Evolutionary conservation across 2,888 invertebrate genomes (phyloP), one percentile per base, ranked within the genome.

Genomic region (Chalcis sispes): DNA sequence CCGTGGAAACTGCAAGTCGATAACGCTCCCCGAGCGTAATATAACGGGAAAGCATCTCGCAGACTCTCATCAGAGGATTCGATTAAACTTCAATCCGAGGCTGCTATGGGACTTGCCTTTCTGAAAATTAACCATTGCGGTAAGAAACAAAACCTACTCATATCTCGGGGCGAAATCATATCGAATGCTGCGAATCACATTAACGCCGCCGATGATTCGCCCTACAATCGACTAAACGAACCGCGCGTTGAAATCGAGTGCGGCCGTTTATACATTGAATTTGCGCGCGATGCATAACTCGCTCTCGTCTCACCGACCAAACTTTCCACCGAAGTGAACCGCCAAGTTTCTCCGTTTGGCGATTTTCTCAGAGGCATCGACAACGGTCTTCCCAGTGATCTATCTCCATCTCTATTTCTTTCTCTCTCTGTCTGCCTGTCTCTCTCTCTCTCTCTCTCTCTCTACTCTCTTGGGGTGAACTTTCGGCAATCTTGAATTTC

Each of bases 151-250:
- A 62, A 61, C 25, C 42, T 32, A 42, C 42, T 62, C 52, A 27
- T 40, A 62, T 52, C 61, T 25, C 8, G 29, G 36, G 32, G 7
- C 8, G 25, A 62, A 71, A 62, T 61, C 61, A 54, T 61, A 71
- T 71, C 61, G 42, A 27, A n/a, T 13, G 52, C n/a, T n/a, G 54
- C 61, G 75, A 65, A 70, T 75, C 75, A 29, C 65, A 65, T 75
- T 75, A 70, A 70, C 58, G 58, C 42, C 70, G 32, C 23, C 64
- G 74, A n/a, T 50, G 56, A 72, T 64, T n/a, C n/a, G n/a, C n/a
- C n/a, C n/a, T 64, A 48, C 46, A 4, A 10, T 36, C 36, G 36
- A 36, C 2, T 15, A 29, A 48, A 50, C 40, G 65, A n/a, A 18
- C 42, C 50, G 59, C 32, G n/a, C 42, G 42, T 59, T 40, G 52